phyloP scores from a whole-genome alignment of 2,888 invertebrate species.

The Hirtodrosophila cameraria region DNA sequence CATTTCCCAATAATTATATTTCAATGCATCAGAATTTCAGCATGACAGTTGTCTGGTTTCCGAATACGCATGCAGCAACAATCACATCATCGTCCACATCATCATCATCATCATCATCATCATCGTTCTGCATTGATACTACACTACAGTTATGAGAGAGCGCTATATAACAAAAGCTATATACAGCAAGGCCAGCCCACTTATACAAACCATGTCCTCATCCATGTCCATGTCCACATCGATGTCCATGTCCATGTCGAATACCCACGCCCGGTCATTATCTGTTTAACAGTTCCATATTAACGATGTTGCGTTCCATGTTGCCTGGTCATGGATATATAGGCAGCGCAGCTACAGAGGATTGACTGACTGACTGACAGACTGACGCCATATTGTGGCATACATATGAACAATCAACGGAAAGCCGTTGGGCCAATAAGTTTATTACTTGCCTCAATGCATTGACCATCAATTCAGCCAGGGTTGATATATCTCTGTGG shows the following conservation, averaged over 20 bases:
- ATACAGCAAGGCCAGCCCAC: slow-evolving; percentile 21
- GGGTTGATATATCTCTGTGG: slow-evolving; percentile 7
- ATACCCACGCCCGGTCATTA: slow-evolving; percentile 66
- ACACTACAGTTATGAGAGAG: slow-evolving; percentile 45
- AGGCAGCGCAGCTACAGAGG: slow-evolving; percentile 1
- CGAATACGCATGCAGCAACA: slow-evolving; percentile 55
- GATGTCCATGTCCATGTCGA: slow-evolving; percentile 22
- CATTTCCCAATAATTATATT: slow-evolving; percentile 83
- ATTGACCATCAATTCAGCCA: slow-evolving; percentile 63
- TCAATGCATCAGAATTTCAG: slow-evolving; percentile 80
- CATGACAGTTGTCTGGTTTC: slow-evolving; percentile 77
- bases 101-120: slow-evolving; percentile 45
- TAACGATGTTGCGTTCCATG: slow-evolving; percentile 51
- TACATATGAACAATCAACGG: slow-evolving; percentile 65
- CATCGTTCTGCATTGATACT: slow-evolving; percentile 48
- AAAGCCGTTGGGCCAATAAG: slow-evolving; percentile 77
- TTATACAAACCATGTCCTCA: slow-evolving; percentile 8
- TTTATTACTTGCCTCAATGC: slow-evolving; percentile 78
- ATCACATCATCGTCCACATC: slow-evolving; percentile 45
- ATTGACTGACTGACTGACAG: slow-evolving; percentile 4
- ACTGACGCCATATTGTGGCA: slow-evolving; percentile 50
- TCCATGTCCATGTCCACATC: slow-evolving; percentile 6
- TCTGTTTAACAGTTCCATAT: slow-evolving; percentile 81
- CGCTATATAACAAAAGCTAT: slow-evolving; percentile 41
- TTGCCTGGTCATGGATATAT: slow-evolving; percentile 61